Percentiles rank a stretch among this genome's conserved stretches.
phyloP scores from a whole-genome alignment of 2,797 vertebrate species.

The Chelidonichthys spinosus region DNA sequence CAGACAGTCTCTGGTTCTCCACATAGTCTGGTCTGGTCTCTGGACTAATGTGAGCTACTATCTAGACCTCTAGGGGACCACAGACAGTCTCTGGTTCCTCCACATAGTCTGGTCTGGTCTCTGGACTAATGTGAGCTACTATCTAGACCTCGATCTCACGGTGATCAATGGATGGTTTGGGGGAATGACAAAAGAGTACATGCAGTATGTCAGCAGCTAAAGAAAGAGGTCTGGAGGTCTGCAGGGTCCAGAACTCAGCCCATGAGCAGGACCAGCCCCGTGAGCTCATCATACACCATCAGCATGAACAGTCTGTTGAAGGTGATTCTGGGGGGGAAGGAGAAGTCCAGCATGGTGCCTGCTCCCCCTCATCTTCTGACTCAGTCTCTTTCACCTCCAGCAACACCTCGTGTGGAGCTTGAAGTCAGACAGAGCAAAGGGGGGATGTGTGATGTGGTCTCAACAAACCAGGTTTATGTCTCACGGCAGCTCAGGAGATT shows the following conservation, averaged over 20 bases:
- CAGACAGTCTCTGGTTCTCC: no score
- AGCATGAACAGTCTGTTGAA: conserved; percentile 83
- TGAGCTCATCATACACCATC: conserved; percentile 80
- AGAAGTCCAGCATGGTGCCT: conserved; percentile 37
- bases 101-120: no score
- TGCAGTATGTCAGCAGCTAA: background rate
- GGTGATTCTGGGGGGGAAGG: conserved; percentile 34
- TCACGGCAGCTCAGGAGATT: no score
- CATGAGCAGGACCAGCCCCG: conserved; percentile 51
- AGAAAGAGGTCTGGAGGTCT: conserved; percentile 11
- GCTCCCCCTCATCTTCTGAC: conserved; percentile 7
- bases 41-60: no score
- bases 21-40: no score
- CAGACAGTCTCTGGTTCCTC: no score
- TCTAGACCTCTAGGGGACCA: no score
- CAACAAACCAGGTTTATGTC: background rate
- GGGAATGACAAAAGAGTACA: no score
- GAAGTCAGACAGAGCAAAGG: background rate
- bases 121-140: no score
- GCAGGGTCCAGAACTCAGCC: conserved; percentile 48
- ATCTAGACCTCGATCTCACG: no score
- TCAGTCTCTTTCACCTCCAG: conserved; percentile 50
- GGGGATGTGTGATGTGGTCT: background rate
- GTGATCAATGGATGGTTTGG: no score
- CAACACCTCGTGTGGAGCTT: conserved; percentile 43